Conservation (phyloP, 2,113 vertebrate genomes). For the Tretioscincus oriximinensis region DNA sequence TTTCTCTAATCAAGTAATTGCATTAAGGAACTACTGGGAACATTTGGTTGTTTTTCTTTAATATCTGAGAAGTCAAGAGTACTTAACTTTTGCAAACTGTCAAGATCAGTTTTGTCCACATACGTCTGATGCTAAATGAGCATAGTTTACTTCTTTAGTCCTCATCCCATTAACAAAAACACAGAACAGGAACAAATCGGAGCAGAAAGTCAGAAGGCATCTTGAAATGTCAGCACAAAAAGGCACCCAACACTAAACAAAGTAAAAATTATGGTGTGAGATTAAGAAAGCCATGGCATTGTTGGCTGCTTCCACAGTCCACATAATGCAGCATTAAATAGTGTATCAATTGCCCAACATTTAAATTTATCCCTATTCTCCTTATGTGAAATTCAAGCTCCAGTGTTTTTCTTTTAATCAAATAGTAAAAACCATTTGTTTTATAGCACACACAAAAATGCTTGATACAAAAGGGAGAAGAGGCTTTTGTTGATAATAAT, state of each 20-base stretch:
- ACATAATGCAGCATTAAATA: neutral
- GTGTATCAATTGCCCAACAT: fast-evolving
- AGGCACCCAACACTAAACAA: slow-evolving; percentile 1
- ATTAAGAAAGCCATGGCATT: neutral
- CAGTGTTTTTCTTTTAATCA: neutral
- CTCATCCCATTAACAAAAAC: slow-evolving; percentile 22
- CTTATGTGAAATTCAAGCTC: neutral
- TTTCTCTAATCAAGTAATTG: slow-evolving; percentile 71
- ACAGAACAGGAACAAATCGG: neutral
- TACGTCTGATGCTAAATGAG: slow-evolving; percentile 53
- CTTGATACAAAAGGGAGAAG: neutral
- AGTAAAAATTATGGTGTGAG: neutral
- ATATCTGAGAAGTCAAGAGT: slow-evolving; percentile 46
- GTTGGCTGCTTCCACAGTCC: neutral
- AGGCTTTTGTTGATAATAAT: neutral
- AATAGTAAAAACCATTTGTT: neutral
- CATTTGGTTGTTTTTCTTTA: slow-evolving; percentile 54
- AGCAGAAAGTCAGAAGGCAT: slow-evolving; percentile 26
- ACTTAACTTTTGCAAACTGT: slow-evolving; percentile 67
- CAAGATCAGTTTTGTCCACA: slow-evolving; percentile 68
- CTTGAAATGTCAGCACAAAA: slow-evolving; percentile 12
- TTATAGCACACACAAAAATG: neutral
- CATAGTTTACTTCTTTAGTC: neutral
- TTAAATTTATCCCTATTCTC: neutral
- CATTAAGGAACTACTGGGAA: slow-evolving; percentile 73